Base-by-base conservation (phyloP, 2,888 invertebrate genomes). In the Protula sp. region DNA sequence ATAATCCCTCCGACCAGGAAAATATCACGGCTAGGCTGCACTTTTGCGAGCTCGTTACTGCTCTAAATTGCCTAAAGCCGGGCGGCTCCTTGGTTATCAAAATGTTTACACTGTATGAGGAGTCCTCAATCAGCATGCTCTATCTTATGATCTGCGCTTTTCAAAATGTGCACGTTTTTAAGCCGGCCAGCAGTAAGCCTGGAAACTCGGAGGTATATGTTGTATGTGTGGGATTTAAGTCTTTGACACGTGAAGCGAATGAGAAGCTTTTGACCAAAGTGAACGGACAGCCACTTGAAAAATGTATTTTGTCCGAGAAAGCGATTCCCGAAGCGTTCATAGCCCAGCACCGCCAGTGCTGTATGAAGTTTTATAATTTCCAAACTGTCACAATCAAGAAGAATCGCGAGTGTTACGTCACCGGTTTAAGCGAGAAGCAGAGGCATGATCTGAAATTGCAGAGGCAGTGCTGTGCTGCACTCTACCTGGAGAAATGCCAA, bases 191-290 rank as follows among this genome's bases (percentile, higher is more conserved):
- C 0, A 95, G 95, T n/a, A 91, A 92, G 75, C 88, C 90, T 74
- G 95, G 95, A 4, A 97, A 97, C 81, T 95, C 95, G 0, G 97
- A 97, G 82, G 87, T 91, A 0, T 97, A 97, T 75, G 85, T 93
- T 0, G 83, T 95, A n/a, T 79, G 81, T 57, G 30, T 59, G 29
- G 65, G 61, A 22, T 78, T 65, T 59, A 58, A 51, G 28, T 66
- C 67, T 22, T 30, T 58, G 26, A 31, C 22, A 4, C 5, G 28
- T 22, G 48, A 31, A 9, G 27, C 58, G 2, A 59, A 58, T 9
- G 54, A 58, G 38, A 38, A 38, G 19, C 19, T 38, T 14, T 19
- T 38, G 38, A 14, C 38, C 38, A 38, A 38, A n/a, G n/a, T n/a
- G n/a, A n/a, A n/a, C n/a, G n/a, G n/a, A n/a, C n/a, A n/a, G n/a